Conservation (phyloP, 2,888 invertebrate species). For the Ormyrus nitidulus region DNA sequence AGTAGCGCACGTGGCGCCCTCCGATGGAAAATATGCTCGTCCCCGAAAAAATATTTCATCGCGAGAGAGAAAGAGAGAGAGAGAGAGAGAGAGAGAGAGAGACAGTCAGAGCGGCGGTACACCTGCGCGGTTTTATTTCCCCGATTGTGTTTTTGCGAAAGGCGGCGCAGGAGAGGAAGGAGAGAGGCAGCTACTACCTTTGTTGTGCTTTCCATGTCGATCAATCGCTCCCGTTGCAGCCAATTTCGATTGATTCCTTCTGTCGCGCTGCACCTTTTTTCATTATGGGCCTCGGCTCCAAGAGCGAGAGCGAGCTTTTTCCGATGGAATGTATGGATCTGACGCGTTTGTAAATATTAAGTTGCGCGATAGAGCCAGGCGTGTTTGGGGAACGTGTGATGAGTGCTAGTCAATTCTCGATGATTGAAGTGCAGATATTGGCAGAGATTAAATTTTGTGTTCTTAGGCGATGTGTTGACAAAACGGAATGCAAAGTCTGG, state of each 20-base stretch:
- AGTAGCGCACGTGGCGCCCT: neutral
- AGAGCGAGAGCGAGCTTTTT: neutral
- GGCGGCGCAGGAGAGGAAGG: neutral
- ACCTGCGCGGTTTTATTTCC: constrained; percentile 29
- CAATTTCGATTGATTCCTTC: constrained; percentile 37
- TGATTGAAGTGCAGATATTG: too few relatives aligned
- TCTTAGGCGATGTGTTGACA: too few relatives aligned
- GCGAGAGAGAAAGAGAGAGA: neutral
- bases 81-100: too few relatives aligned
- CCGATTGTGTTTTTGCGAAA: constrained; percentile 23
- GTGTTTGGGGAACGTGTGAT: too few relatives aligned
- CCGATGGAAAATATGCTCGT: constrained; percentile 40
- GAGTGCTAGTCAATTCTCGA: too few relatives aligned
- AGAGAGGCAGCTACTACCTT: neutral
- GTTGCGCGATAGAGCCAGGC: too few relatives aligned
- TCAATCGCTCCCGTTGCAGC: constrained; percentile 29
- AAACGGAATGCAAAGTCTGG: too few relatives aligned
- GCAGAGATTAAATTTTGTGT: too few relatives aligned
- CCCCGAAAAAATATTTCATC: constrained; percentile 46
- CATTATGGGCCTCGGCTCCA: neutral
- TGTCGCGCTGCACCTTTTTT: neutral
- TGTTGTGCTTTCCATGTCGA: constrained; percentile 32
- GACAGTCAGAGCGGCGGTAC: neutral
- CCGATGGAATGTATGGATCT: too few relatives aligned
- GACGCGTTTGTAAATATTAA: constrained; percentile 9